Base-by-base conservation (phyloP, 2,888 invertebrate genomes). In the Lasioglossum zephyrum region DNA sequence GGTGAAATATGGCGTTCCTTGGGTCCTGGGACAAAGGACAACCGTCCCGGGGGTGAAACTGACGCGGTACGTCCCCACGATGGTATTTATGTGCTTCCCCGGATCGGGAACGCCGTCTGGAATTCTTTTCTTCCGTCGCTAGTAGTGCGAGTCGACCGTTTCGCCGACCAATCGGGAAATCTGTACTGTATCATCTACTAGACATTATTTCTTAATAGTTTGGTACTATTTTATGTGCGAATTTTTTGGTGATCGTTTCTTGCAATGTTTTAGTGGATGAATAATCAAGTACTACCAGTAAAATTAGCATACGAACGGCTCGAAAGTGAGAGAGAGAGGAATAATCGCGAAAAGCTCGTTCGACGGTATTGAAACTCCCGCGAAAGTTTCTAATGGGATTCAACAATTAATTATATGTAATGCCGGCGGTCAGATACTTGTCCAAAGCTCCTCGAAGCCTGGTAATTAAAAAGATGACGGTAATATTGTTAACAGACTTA, bases 71-170 rank as follows among this genome's bases (percentile, higher is more conserved):
- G 49, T 9, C 57, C 53, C 16, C 36, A 41, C 57, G 26, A 57
- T 81, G 53, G 66, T 77, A 84, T 84, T 84, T 77, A 82, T 69
- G 63, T 47, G 22, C n/a, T 57, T 36, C n/a, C 63, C 3, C 63
- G 63, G 6, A 26, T 60, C 18, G 13, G 44, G 44, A 11, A 31
- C 8, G 5, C 39, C 22, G 36, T 8, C n/a, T 57, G 63, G 31
- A 57, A 79, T 73, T 79, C 73, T 74, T 82, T 31, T 57, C 53
- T 22, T n/a, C 13, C 18, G 26, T n/a, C 41, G 57, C 57, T 57
- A n/a, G 57, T 57, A 57, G n/a, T n/a, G 57, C n/a, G 57, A 57
- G 57, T 57, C 57, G n/a, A 57, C 11, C 57, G 57, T n/a, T n/a
- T 11, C 57, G 57, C 4, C 57, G 11, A n/a, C 57, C 4, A 11